phyloP scores from a whole-genome alignment of 2,113 vertebrate genomes.

The Trichomycterus rosablanca region DNA sequence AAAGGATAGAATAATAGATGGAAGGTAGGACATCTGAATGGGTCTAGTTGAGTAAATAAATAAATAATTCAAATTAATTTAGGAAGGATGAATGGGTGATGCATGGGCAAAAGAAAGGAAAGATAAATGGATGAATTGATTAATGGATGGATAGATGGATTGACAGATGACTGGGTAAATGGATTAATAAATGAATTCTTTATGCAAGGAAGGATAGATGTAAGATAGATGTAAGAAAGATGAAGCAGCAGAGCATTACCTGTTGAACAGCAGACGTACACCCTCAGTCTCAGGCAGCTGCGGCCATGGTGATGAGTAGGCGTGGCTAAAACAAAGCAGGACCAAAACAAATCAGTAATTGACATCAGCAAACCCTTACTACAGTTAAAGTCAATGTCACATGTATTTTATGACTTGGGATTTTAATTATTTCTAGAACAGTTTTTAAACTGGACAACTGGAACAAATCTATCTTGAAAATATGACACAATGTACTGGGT shows the following conservation, averaged over 20 bases:
- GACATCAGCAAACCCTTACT: too few species aligned
- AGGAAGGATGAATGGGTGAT: too few species aligned
- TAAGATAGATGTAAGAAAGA: not conserved
- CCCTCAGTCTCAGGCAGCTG: constrained; percentile 91
- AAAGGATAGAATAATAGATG: too few species aligned
- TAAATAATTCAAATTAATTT: too few species aligned
- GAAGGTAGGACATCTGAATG: not conserved
- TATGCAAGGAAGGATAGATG: constrained; percentile 6
- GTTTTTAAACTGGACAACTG: too few species aligned
- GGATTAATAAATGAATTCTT: not conserved
- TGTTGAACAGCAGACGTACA: constrained; percentile 91
- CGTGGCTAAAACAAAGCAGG: constrained; percentile 69
- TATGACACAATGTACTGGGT: too few species aligned
- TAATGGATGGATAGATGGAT: not conserved
- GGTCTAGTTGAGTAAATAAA: too few species aligned
- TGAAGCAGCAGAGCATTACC: constrained; percentile 58
- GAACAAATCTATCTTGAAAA: too few species aligned
- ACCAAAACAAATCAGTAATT: constrained; percentile 21
- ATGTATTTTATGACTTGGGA: too few species aligned
- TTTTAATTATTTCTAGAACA: too few species aligned
- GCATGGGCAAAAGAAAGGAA: not conserved
- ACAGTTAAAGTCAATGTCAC: too few species aligned
- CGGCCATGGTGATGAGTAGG: constrained; percentile 88
- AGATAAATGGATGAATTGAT: not conserved
- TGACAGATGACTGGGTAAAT: not conserved